Conservation (phyloP, 2,797 vertebrate genomes). For the Xiphorhynchus erythropygius region DNA sequence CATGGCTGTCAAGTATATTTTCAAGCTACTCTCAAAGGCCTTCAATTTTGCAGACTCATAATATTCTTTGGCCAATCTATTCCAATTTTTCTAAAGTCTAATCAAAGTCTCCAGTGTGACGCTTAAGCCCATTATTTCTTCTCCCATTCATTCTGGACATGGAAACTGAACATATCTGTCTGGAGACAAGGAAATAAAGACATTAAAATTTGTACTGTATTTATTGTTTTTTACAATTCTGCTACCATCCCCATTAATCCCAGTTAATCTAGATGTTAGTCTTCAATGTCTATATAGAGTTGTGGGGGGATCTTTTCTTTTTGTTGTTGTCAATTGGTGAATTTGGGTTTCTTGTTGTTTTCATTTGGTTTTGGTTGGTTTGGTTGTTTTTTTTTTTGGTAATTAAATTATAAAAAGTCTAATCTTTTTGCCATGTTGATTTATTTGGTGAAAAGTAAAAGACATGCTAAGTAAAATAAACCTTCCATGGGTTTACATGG, state of each 20-base stretch:
- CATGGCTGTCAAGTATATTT: not conserved
- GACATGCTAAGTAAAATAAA: not conserved
- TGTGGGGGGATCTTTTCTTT: not conserved
- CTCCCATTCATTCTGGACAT: not conserved
- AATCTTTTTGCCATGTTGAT: not conserved
- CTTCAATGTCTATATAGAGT: not conserved
- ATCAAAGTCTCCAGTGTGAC: not conserved
- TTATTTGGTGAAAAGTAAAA: not conserved
- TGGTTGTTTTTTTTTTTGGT: too few species aligned
- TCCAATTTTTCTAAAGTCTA: not conserved
- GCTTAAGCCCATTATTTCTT: not conserved
- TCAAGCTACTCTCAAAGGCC: not conserved
- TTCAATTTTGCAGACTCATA: not conserved
- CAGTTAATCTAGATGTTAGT: not conserved
- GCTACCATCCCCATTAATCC: fast-evolving
- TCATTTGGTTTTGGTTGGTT: not conserved
- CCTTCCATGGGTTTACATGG: not conserved
- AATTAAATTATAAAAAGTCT: not conserved
- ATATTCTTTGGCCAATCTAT: not conserved
- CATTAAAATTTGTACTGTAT: not conserved
- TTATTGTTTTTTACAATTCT: not conserved
- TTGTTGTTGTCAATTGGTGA: not conserved
- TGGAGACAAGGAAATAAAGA: not conserved
- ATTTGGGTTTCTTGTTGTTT: not conserved
- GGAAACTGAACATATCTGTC: not conserved